Evolutionary conservation across 2,113 vertebrate species (phyloP), one percentile per base, ranked within the genome.

Genomic region (Egretta garzetta): DNA sequence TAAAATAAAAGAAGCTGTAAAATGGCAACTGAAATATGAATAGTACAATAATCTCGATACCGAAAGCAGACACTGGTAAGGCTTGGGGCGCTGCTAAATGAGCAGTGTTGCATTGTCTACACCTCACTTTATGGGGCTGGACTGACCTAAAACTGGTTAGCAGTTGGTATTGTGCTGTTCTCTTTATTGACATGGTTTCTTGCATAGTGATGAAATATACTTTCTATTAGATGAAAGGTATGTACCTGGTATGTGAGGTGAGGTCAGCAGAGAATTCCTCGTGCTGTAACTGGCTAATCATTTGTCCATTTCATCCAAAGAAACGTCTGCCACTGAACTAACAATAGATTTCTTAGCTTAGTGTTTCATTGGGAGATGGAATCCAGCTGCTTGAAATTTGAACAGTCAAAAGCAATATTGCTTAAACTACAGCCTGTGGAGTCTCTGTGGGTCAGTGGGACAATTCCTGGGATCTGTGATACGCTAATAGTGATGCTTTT

Each of bases 271-370:
- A 91, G 32, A 86, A 50, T 49, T 94, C 66, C 80, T 88, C 0
- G 0, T 94, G 21, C 62, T 74, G 5, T 47, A 81, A 74, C 37
- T 71, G 37, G 35, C 55, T n/a, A 45, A 47, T 55, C 20, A 63
- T 41, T 79, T 93, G 45, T 87, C 56, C 41, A 1, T 55, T 79
- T 76, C 28, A 58, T 92, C 88, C 89, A 95, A 64, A 96, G 28
- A 93, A 71, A 90, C 56, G 82, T 68, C 82, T 96, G 72, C 70
- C 88, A 77, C 75, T 35, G 60, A 96, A 93, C 28, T 92, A 96
- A 93, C 18, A 85, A 35, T 53, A 83, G 53, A 86, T 17, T 82
- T 94, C 87, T 85, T 91, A 66, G 21, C 68, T 85, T 74, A 59
- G 20, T 50, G 30, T 32, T 81, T 67, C 71, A 63, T 4, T 93